Evolutionary conservation across 2,888 invertebrate genomes (phyloP).

Genomic region (Oxyscelio sp.): DNA sequence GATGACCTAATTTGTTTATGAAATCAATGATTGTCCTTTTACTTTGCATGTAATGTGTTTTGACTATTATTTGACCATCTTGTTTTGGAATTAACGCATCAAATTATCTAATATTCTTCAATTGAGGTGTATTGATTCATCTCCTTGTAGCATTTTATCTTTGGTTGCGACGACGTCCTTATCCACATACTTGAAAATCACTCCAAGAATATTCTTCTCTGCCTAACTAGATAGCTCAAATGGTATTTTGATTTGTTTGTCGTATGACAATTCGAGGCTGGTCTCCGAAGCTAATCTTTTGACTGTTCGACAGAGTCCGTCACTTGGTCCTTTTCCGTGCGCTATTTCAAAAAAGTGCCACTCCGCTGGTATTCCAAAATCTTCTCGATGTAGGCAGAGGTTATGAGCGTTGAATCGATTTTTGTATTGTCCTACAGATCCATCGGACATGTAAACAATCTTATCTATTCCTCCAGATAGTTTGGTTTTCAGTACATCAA

Average conservation of each 20-base stretch:
- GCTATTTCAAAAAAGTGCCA: conserved; percentile 52
- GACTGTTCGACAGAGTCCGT: conserved; percentile 57
- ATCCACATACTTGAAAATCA: conserved; percentile 35
- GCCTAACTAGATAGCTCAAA: conserved; percentile 51
- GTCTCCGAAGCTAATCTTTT: conserved; percentile 48
- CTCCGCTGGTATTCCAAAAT: conserved; percentile 51
- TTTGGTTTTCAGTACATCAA: conserved; percentile 19
- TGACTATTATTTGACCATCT: conserved; percentile 1
- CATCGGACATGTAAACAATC: conserved; percentile 62
- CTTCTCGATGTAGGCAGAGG: conserved; percentile 47
- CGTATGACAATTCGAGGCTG: conserved; percentile 44
- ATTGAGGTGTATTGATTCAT: no score
- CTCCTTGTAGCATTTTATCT: background rate
- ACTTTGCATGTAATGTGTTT: no score
- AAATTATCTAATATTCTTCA: background rate
- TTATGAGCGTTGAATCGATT: conserved; percentile 41
- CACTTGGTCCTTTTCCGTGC: no score
- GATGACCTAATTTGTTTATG: conserved; percentile 3
- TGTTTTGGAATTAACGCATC: conserved; percentile 3
- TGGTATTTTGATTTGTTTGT: conserved; percentile 59
- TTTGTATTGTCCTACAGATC: conserved; percentile 59
- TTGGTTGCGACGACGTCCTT: conserved; percentile 6
- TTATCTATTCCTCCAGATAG: conserved; percentile 1
- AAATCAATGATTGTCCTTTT: background rate
- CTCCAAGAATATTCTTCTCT: no score